phyloP scores from a whole-genome alignment of 2,113 vertebrate genomes.

The Calidris pugnax region DNA sequence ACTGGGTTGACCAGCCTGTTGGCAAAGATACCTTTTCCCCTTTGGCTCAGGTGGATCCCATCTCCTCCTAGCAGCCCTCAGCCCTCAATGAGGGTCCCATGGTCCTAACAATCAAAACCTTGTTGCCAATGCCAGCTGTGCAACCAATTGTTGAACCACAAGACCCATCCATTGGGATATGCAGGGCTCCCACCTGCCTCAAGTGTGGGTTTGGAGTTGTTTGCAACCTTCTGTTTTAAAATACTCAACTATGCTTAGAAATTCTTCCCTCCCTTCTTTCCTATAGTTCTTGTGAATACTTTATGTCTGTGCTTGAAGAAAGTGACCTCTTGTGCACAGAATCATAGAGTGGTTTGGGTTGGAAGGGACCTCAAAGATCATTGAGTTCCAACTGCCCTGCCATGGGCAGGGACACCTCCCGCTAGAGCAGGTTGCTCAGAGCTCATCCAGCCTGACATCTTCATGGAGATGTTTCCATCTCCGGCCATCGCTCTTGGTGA shows the following conservation, averaged over 20 bases:
- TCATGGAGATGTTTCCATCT: not conserved
- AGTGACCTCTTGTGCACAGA: not conserved
- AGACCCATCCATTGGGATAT: not conserved
- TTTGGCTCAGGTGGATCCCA: not conserved
- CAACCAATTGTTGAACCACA: not conserved
- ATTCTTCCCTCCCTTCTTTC: not conserved
- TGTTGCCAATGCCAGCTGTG: not conserved
- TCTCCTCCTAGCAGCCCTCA: not conserved
- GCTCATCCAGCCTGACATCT: not conserved
- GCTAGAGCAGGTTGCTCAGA: too few species aligned
- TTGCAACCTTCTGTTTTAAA: not conserved
- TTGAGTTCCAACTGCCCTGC: too few species aligned
- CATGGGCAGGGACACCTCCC: too few species aligned
- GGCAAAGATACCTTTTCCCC: not conserved
- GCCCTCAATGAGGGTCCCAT: not conserved
- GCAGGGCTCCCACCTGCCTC: not conserved
- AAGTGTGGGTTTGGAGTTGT: not conserved
- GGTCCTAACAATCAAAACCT: too few species aligned
- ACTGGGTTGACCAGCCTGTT: not conserved
- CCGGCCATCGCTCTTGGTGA: accelerated
- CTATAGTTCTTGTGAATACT: not conserved
- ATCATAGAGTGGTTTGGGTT: too few species aligned
- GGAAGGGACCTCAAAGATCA: too few species aligned
- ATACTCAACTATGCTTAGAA: not conserved
- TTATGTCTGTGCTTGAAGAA: not conserved